Percentiles rank a stretch among this genome's conserved stretches.
Conservation (phyloP, 2,888 invertebrate species). For the Morinoia aosen region DNA sequence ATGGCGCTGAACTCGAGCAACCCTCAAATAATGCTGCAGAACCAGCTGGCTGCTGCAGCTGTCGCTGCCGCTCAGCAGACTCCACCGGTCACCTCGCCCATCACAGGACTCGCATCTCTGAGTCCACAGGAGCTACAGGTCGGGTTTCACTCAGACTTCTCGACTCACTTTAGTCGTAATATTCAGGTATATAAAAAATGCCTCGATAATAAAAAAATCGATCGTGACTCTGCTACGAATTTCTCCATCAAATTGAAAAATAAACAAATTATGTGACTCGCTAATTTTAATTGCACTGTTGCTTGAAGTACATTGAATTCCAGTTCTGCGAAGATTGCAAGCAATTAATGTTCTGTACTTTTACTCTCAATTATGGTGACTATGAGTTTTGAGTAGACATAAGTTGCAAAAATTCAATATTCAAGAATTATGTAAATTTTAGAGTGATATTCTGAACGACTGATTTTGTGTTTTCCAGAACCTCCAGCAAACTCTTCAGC, state of each 20-base stretch:
- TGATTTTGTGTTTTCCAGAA: slow-evolving; percentile 70
- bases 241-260: background rate
- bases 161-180: background rate
- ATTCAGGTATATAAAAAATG: background rate
- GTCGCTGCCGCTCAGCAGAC: slow-evolving; percentile 69
- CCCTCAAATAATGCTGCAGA: slow-evolving; percentile 72
- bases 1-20: slow-evolving; percentile 67
- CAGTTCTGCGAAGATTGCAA: background rate
- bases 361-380: too few species aligned
- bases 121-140: slow-evolving; percentile 72
- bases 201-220: background rate
- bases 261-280: background rate
- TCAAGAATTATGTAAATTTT: background rate
- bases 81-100: background rate
- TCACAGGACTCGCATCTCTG: slow-evolving; percentile 70
- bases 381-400: too few species aligned
- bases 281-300: background rate
- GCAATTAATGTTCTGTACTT: too few species aligned
- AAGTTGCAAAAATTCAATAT: background rate
- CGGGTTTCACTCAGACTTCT: background rate
- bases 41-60: slow-evolving; percentile 71
- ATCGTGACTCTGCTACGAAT: background rate
- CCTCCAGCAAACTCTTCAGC: slow-evolving; percentile 77
- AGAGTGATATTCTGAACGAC: background rate
- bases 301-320: background rate